Percentiles rank a stretch among this genome's conserved stretches.
Conservation (phyloP, 2,113 vertebrate species). For the Taurulus bubalis region DNA sequence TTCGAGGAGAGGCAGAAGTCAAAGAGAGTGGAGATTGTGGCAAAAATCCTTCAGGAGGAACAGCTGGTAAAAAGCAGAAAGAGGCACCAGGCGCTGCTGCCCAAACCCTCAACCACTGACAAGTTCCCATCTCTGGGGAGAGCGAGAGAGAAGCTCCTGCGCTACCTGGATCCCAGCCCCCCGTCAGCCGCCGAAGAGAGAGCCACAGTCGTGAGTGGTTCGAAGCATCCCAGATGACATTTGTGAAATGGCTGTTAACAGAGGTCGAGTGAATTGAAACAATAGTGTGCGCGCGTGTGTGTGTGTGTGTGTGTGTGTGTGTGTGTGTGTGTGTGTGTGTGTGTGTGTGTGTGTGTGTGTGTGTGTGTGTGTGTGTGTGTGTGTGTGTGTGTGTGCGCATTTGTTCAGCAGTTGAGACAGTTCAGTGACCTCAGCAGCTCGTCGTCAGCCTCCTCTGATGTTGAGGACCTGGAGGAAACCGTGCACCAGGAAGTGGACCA, state of each 20-base stretch:
- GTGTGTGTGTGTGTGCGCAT: constrained; percentile 1
- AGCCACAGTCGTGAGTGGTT: constrained; percentile 54
- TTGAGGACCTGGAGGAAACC: constrained; percentile 42
- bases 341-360: too few relatives aligned
- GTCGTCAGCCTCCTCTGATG: constrained; percentile 52
- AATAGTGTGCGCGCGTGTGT: too few relatives aligned
- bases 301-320: too few relatives aligned
- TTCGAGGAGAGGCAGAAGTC: constrained; percentile 84
- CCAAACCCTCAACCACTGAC: constrained; percentile 13
- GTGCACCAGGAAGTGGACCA: constrained; percentile 43
- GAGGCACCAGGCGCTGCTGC: constrained; percentile 31
- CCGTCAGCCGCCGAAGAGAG: constrained; percentile 18
- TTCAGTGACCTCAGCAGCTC: constrained; percentile 59
- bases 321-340: too few relatives aligned
- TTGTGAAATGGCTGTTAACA: constrained; percentile 6
- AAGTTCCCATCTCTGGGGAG: constrained; percentile 28
- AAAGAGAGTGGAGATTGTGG: constrained; percentile 85
- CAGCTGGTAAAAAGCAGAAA: constrained; percentile 65
- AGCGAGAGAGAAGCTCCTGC: constrained; percentile 66
- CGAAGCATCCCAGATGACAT: background rate
- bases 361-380: too few relatives aligned
- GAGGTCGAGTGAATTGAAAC: background rate
- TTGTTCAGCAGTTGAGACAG: constrained; percentile 42
- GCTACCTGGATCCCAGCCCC: constrained; percentile 62
- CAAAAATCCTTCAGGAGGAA: constrained; percentile 84